Evolutionary conservation across 2,888 invertebrate species (phyloP).

Genomic region (Oscheius myriophilus): DNA sequence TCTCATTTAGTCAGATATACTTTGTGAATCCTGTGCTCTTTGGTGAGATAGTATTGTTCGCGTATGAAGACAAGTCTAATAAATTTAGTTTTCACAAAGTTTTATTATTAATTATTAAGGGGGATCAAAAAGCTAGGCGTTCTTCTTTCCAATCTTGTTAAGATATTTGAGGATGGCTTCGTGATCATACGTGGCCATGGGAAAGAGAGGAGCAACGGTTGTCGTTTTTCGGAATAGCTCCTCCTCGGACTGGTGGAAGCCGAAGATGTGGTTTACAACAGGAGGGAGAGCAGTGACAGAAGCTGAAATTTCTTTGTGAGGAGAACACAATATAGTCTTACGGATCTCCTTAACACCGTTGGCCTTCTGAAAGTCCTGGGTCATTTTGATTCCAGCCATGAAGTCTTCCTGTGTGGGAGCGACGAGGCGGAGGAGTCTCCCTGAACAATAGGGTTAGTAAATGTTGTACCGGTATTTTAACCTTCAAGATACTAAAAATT

Average conservation of each 20-base stretch:
- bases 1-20: too few relatives aligned
- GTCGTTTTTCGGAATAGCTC: constrained; percentile 24
- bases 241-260: constrained; percentile 26
- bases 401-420: constrained; percentile 27
- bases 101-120: too few relatives aligned
- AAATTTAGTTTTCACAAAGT: too few relatives aligned
- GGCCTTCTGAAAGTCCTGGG: constrained; percentile 21
- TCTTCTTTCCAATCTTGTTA: constrained; percentile 1
- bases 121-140: too few relatives aligned
- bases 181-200: constrained; percentile 15
- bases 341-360: not conserved
- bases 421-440: constrained; percentile 22
- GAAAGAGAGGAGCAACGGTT: constrained; percentile 26
- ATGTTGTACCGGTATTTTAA: too few relatives aligned
- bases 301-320: constrained; percentile 9
- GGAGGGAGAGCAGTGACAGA: constrained; percentile 16
- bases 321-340: not conserved
- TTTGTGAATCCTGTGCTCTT: too few relatives aligned
- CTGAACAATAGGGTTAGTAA: not conserved
- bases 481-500: too few relatives aligned
- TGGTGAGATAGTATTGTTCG: too few relatives aligned
- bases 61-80: too few relatives aligned
- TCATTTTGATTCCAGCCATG: constrained; percentile 14
- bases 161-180: constrained; percentile 18
- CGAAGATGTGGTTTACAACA: constrained; percentile 31